Base-by-base conservation (phyloP, 2,113 vertebrate genomes). In the Notechis scutatus region DNA sequence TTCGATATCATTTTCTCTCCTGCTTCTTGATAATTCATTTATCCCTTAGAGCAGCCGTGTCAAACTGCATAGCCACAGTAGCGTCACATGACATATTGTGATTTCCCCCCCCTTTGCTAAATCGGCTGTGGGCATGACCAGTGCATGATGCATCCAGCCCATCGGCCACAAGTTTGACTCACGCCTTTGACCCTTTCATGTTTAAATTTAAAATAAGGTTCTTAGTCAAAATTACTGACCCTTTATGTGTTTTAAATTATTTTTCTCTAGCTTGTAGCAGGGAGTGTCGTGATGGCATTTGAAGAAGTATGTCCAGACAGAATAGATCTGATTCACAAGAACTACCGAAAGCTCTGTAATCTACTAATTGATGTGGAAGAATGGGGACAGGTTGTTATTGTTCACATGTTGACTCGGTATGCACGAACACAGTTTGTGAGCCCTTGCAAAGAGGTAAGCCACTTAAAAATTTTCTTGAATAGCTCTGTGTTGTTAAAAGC, bases 331-430 rank as follows among this genome's bases (percentile, higher is more conserved):
- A 99, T 99, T 97, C 99, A 99, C 95, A 99, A 98, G 97, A 99
- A 99, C 98, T 99, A 99, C 96, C 98, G 99, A 90, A 99, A 99
- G 95, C 98, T 99, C 15, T 99, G 99, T 85, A 99, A 99, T 97
- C 98, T 99, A 94, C 96, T 99, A 95, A 98, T 99, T 94, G 99
- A 99, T 0, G 99, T 99, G 92, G 99, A 99, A 96, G 99, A 99
- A 96, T 99, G 99, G 99, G 99, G 99, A 21, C 99, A 99, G 96
- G 98, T 99, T 96, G 98, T 99, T 94, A 99, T 99, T 96, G 99
- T 99, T 96, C 98, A 98, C 97, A 99, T 99, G 99, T 97, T 99
- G 92, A 99, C 99, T 55, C 98, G 99, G 87, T 99, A 99, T 12
- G 99, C 99, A 91, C 98, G 99, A 56, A 99, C 98, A 0, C 99